Base-by-base conservation (phyloP, 1,140 invertebrate genomes). In the Liolophura sinensis region DNA sequence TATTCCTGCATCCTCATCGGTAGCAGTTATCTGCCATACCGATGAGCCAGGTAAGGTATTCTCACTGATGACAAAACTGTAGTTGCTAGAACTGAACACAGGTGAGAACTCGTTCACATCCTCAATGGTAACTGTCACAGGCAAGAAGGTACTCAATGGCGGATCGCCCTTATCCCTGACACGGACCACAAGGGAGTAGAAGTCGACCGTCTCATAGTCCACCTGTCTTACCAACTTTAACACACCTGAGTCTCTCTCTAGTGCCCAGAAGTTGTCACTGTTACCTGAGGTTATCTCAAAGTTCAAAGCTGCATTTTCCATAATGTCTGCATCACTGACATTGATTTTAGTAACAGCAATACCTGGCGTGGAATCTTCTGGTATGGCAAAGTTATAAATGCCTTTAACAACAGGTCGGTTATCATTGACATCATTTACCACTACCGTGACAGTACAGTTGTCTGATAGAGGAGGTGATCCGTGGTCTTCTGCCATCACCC, bases 401-500 rank as follows among this genome's bases (percentile, higher is more conserved):
- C 76, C 76, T 48, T 22, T 65, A 47, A 78, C 69, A 46, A 62
- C 48, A 15, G 76, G 78, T 15, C 27, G 31, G 51, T 70, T 69
- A 51, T 70, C 68, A 40, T 70, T 73, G 3, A 70, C 65, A 59
- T 80, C 78, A 31, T 61, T 60, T n/a, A 80, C 12, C 3, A 68
- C 16, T 6, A 80, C 63, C 24, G 75, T 77, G 24, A 77, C 47
- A 4, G 72, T 72, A 4, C 68, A 68, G 54, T 71, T 77, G 1
- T 69, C 71, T 0, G 77, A 77, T 78, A 95, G 92, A 4, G 59
- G 20, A 14, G 56, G 65, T 1, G 60, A 51, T 0, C 74, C 71
- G 24, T 65, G 48, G 46, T 77, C 76, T 7, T 20, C 60, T 16
- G 74, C 73, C 6, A 60, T 22, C 22, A 77, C 64, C 5, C 56